These are phyloP conservation scores for Hydra vulgaris DNA, from an alignment of 30 jellyfish, hydroid and myxozoan species.

Conservation along the genomic window DNA sequence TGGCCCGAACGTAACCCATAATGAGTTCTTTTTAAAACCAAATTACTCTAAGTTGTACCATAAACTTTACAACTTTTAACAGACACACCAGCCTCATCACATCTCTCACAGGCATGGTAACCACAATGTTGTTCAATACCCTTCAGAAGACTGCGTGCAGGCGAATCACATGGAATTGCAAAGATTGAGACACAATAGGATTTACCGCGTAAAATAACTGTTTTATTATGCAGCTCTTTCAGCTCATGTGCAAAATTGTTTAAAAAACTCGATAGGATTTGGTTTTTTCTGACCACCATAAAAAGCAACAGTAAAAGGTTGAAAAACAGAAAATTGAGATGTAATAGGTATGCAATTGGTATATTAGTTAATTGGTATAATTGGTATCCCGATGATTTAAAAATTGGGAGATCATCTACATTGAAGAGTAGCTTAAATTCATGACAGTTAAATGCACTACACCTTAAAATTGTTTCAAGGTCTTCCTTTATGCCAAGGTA, in stretches of 20 bases:
- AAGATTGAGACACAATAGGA: not conserved
- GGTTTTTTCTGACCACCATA: conserved; percentile 31
- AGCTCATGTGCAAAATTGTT: conserved; percentile 3
- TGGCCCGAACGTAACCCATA: not conserved
- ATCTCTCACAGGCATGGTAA: not conserved
- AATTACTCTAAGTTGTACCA: not conserved
- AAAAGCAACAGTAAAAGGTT: conserved; percentile 24
- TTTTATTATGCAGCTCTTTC: not conserved
- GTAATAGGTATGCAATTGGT: conserved; percentile 17
- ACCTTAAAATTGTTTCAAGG: not conserved
- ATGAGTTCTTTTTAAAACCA: not conserved
- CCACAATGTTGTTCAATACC: not conserved
- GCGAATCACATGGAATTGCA: not conserved
- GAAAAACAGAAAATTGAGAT: conserved; percentile 2
- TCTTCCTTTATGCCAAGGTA: not conserved
- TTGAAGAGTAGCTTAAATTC: conserved; percentile 1
- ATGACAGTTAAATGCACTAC: not conserved
- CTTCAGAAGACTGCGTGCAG: not conserved
- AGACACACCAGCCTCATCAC: not conserved
- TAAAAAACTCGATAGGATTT: conserved; percentile 2
- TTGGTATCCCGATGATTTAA: conserved; percentile 16
- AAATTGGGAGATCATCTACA: conserved; percentile 18
- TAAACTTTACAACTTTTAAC: not conserved
- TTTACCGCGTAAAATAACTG: conserved; percentile 1
- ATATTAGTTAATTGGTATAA: no score